Conservation (phyloP, 2,888 invertebrate genomes). For the Dimorphilus gyrociliatus region DNA sequence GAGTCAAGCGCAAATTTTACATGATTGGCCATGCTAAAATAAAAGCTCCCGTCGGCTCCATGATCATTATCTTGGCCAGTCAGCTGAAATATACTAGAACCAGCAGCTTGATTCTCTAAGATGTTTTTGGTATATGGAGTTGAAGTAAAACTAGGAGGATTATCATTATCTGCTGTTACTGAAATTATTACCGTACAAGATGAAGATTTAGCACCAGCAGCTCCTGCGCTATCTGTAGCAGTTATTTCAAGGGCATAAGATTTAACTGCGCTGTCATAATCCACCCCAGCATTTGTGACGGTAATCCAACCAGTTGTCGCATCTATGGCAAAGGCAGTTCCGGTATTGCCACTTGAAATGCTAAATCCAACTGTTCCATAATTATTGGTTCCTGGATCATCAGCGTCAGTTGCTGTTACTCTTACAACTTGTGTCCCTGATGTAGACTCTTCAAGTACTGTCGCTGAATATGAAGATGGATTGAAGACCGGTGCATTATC, state of each 20-base stretch:
- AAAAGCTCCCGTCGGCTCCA: conserved; percentile 12
- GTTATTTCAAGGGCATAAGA: no score
- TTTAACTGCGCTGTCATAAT: no score
- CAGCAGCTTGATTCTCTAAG: conserved; percentile 4
- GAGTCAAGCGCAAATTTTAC: conserved; percentile 1
- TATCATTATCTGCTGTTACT: no score
- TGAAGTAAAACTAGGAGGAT: no score
- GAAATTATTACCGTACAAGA: no score
- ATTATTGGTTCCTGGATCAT: conserved; percentile 16
- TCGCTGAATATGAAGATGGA: conserved; percentile 12
- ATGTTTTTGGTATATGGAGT: conserved; percentile 1
- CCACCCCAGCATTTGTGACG: no score
- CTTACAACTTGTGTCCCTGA: conserved; percentile 14
- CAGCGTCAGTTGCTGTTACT: conserved; percentile 19
- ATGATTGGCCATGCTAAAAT: conserved; percentile 7
- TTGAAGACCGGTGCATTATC: conserved; percentile 22
- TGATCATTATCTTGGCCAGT: conserved; percentile 14
- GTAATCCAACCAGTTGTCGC: no score
- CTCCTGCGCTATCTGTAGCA: no score
- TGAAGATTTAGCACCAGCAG: no score
- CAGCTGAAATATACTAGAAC: conserved; percentile 10
- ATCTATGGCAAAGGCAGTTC: background rate
- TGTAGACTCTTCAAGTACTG: conserved; percentile 14
- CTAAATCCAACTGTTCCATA: conserved; percentile 17
- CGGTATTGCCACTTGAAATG: background rate